Evolutionary conservation across 2,113 vertebrate genomes (phyloP).

Genomic region (Thermophis baileyi): DNA sequence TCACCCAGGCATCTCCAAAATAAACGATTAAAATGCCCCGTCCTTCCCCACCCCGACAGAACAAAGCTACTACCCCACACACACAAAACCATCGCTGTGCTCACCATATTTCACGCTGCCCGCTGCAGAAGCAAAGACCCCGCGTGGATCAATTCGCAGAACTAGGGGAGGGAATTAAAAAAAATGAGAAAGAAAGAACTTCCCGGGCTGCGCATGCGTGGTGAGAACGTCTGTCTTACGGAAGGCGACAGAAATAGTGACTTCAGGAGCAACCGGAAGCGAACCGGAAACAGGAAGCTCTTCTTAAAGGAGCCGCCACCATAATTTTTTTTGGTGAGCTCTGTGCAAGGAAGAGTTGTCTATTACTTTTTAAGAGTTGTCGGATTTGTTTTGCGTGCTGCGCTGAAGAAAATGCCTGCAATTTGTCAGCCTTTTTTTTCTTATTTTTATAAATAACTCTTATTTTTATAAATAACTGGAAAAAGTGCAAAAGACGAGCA

Average conservation of each 20-base stretch:
- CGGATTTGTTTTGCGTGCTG: background rate
- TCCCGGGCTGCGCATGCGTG: constrained; percentile 1
- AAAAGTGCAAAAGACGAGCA: too few relatives aligned
- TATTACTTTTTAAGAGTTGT: background rate
- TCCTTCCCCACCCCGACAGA: background rate
- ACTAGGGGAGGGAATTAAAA: background rate
- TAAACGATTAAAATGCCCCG: background rate
- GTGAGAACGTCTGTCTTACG: background rate
- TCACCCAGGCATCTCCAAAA: background rate
- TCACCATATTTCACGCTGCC: background rate
- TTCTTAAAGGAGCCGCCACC: constrained; percentile 4
- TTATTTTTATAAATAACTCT: background rate
- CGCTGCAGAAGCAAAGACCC: background rate
- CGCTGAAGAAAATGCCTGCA: background rate
- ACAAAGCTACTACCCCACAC: background rate
- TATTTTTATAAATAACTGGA: too few relatives aligned
- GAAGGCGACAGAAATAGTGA: too few relatives aligned
- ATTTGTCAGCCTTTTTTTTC: background rate
- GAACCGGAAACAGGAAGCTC: accelerated
- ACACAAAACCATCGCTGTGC: background rate
- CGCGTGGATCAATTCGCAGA: background rate
- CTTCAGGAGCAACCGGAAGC: background rate
- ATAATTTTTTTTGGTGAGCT: background rate
- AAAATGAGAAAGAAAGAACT: background rate
- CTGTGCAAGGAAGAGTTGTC: background rate